phyloP scores from a whole-genome alignment of 2,797 vertebrate species.

The Morelia viridis region DNA sequence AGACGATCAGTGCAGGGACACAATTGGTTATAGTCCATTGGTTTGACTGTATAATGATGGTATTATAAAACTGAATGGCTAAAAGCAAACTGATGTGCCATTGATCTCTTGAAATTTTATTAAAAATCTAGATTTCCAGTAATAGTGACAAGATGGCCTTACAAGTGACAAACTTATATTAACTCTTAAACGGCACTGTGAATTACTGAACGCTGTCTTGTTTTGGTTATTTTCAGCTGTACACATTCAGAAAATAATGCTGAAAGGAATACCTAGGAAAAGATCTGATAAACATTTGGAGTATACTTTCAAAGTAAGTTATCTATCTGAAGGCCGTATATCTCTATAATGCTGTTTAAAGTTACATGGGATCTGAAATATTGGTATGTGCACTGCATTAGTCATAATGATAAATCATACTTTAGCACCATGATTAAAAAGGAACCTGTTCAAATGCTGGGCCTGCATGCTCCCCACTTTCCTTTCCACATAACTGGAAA shows the following conservation, averaged over 20 bases:
- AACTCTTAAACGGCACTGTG: background rate
- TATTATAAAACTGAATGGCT: background rate
- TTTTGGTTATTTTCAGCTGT: slow-evolving; percentile 75
- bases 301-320: slow-evolving; percentile 81
- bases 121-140: background rate
- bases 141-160: background rate
- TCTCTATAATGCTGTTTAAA: background rate
- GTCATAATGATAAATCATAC: background rate
- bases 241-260: slow-evolving; percentile 80
- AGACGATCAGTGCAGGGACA: background rate
- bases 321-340: slow-evolving; percentile 25
- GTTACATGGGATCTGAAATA: background rate
- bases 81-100: background rate
- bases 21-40: background rate
- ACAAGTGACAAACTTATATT: background rate
- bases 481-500: background rate
- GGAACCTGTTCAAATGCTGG: background rate
- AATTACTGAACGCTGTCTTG: background rate
- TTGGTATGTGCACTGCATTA: background rate
- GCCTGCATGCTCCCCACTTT: background rate
- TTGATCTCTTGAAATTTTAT: background rate
- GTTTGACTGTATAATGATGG: too few relatives aligned
- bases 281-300: slow-evolving; percentile 81
- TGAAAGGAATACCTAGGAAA: slow-evolving; percentile 79
- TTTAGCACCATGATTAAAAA: background rate